Conservation (phyloP, 2,888 invertebrate species). For the Theretra japonica region DNA sequence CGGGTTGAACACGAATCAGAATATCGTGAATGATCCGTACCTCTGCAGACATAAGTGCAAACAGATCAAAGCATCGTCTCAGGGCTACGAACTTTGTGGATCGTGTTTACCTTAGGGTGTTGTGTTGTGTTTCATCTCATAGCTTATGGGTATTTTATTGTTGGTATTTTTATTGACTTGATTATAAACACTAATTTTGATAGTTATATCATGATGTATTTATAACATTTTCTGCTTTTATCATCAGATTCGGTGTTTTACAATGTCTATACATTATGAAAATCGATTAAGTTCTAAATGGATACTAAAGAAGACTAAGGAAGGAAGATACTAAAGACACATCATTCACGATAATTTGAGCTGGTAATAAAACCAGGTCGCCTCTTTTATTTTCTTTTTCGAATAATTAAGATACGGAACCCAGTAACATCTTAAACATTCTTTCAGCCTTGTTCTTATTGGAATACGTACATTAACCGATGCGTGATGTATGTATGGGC, state of each 20-base stretch:
- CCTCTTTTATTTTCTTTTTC: too few relatives aligned
- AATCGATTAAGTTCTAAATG: too few relatives aligned
- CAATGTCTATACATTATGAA: too few relatives aligned
- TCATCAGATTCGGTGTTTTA: too few relatives aligned
- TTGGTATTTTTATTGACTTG: background rate
- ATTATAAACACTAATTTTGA: background rate
- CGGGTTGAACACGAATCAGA: conserved; percentile 44
- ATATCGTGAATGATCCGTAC: conserved; percentile 45
- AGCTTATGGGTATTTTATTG: background rate
- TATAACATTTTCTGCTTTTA: too few relatives aligned
- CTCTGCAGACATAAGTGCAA: conserved; percentile 45
- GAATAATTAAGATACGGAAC: background rate
- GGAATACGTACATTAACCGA: conserved; percentile 21
- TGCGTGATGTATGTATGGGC: conserved; percentile 59
- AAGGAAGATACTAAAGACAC: too few relatives aligned
- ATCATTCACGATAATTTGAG: too few relatives aligned
- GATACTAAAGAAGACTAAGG: too few relatives aligned
- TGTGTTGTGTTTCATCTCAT: background rate
- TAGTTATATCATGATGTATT: too few relatives aligned
- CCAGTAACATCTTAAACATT: background rate
- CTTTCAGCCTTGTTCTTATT: conserved; percentile 16
- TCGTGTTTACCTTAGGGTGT: background rate
- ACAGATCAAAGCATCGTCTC: conserved; percentile 51
- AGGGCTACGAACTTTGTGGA: conserved; percentile 7
- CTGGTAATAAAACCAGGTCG: too few relatives aligned